Evolutionary conservation across 2,888 invertebrate species (phyloP).

Genomic region (Boloria selene): DNA sequence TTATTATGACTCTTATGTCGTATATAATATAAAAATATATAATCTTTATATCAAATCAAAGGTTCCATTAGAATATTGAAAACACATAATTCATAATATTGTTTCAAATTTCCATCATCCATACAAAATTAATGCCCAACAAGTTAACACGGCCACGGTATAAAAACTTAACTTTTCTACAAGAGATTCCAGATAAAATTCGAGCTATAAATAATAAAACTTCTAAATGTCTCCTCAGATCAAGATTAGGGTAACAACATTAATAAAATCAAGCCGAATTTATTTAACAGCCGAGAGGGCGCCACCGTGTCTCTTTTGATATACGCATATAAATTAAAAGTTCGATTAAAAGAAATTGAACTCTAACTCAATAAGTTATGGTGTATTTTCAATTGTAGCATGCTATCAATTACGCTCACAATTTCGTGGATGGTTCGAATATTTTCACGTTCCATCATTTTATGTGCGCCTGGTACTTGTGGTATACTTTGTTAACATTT

Average conservation of each 20-base stretch:
- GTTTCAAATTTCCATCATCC: neutral
- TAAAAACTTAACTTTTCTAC: slow-evolving; percentile 53
- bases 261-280: slow-evolving; percentile 76
- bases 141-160: slow-evolving; percentile 47
- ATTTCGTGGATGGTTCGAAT: slow-evolving; percentile 41
- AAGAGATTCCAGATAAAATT: slow-evolving; percentile 60
- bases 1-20: too few species aligned
- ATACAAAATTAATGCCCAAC: slow-evolving; percentile 34
- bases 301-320: slow-evolving; percentile 73
- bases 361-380: slow-evolving; percentile 31
- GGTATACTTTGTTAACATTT: slow-evolving; percentile 27
- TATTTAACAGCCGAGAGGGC: slow-evolving; percentile 65
- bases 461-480: slow-evolving; percentile 49
- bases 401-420: slow-evolving; percentile 30
- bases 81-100: slow-evolving; percentile 8
- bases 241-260: slow-evolving; percentile 75
- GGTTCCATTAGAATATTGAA: neutral
- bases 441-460: slow-evolving; percentile 44
- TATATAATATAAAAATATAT: too few species aligned
- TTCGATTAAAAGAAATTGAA: slow-evolving; percentile 34
- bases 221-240: slow-evolving; percentile 70
- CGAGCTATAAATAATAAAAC: slow-evolving; percentile 77
- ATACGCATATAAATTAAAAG: slow-evolving; percentile 47
- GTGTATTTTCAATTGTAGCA: slow-evolving; percentile 24
- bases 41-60: neutral